phyloP scores from a whole-genome alignment of 2,113 vertebrate species.

The Lates calcarifer region DNA sequence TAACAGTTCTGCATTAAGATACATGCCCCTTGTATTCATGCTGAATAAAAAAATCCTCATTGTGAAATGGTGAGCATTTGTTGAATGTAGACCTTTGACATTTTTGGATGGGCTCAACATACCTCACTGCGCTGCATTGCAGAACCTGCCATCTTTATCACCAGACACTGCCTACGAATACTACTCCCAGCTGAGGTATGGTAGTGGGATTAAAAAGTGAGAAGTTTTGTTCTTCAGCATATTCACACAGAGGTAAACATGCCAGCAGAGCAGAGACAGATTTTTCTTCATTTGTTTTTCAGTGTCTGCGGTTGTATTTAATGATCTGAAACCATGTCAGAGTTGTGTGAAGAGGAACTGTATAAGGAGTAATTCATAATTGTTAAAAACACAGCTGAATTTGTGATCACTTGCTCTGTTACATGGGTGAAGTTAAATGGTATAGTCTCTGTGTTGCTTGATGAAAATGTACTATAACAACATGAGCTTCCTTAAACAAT shows the following conservation, averaged over 20 bases:
- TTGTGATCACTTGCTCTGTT: background rate
- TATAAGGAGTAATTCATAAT: too few species aligned
- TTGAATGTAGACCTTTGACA: background rate
- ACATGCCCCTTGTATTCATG: background rate
- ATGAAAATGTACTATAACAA: background rate
- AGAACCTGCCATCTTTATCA: too few species aligned
- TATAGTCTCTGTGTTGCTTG: background rate
- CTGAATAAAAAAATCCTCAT: background rate
- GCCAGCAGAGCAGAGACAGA: too few species aligned
- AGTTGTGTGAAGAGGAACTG: too few species aligned
- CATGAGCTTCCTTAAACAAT: background rate
- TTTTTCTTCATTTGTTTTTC: background rate
- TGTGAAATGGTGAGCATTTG: background rate
- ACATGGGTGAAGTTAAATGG: background rate
- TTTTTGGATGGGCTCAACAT: background rate
- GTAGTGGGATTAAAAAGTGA: too few species aligned
- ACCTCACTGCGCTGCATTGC: background rate
- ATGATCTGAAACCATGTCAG: background rate
- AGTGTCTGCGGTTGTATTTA: too few species aligned
- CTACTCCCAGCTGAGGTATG: too few species aligned
- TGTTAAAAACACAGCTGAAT: background rate
- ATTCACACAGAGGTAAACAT: background rate
- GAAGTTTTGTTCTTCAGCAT: too few species aligned
- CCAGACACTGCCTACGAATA: too few species aligned
- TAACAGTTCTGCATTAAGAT: background rate